phyloP scores from a whole-genome alignment of 2,888 invertebrate genomes.

The Sicus ferrugineus region DNA sequence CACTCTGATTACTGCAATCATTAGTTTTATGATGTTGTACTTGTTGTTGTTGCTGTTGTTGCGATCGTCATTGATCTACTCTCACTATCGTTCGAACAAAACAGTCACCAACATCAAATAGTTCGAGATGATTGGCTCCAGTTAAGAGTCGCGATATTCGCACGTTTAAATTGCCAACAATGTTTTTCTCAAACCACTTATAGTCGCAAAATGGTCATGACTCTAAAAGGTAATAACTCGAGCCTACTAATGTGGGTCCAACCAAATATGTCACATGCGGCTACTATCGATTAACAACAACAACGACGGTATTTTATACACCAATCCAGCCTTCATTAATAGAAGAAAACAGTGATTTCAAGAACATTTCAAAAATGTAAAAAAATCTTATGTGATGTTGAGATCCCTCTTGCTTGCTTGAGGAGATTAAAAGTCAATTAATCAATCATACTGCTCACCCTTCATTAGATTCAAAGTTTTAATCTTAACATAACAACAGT shows the following conservation, averaged over 20 bases:
- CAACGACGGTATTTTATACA: neutral
- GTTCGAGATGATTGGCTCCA: neutral
- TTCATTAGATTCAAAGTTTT: too few relatives aligned
- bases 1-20: too few relatives aligned
- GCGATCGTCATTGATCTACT: constrained; percentile 8
- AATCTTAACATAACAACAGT: too few relatives aligned
- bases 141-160: too few relatives aligned
- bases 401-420: neutral
- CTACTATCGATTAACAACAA: too few relatives aligned
- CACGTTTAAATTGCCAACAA: too few relatives aligned
- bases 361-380: neutral
- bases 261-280: too few relatives aligned
- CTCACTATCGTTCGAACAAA: neutral
- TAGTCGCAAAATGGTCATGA: too few relatives aligned
- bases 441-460: too few relatives aligned
- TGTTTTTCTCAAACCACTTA: too few relatives aligned
- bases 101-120: neutral
- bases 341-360: neutral
- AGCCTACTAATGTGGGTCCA: too few relatives aligned
- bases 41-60: constrained; percentile 2
- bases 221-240: too few relatives aligned
- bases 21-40: neutral
- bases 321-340: neutral
- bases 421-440: neutral
- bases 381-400: neutral